Conservation (phyloP, 2,797 vertebrate genomes). For the Melanogrammus aeglefinus region DNA sequence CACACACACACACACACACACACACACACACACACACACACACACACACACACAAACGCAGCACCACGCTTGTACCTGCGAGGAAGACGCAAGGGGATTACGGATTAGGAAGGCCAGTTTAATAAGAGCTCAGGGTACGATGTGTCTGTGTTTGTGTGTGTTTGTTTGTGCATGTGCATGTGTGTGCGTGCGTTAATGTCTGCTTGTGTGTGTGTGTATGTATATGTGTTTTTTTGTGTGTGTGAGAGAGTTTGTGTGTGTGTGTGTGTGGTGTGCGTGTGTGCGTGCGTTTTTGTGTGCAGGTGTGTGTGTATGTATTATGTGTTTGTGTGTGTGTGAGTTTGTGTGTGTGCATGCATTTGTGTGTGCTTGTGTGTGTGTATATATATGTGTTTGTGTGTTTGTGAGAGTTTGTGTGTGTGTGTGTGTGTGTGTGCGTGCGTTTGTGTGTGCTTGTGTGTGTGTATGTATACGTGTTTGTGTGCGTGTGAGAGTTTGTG, state of each 20-base stretch:
- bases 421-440: not conserved
- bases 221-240: not conserved
- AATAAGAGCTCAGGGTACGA: not conserved
- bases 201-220: not conserved
- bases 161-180: not conserved
- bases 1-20: not conserved
- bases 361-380: slow-evolving; percentile 1
- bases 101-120: no score
- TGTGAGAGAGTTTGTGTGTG: not conserved
- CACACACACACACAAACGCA: not conserved
- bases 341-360: not conserved
- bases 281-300: no score
- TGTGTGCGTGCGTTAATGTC: not conserved
- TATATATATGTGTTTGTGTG: not conserved
- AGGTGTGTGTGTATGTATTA: not conserved
- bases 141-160: not conserved
- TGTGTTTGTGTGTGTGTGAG: not conserved
- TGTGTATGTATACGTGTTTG: not conserved
- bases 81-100: not conserved
- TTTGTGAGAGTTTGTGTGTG: no score
- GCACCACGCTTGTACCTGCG: not conserved
- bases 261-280: not conserved
- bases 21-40: not conserved
- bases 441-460: not conserved
- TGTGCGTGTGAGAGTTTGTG: not conserved